Evolutionary conservation across 2,888 invertebrate genomes (phyloP), one percentile per base, ranked within the genome.

Genomic region (Listrodromus nycthemerus): DNA sequence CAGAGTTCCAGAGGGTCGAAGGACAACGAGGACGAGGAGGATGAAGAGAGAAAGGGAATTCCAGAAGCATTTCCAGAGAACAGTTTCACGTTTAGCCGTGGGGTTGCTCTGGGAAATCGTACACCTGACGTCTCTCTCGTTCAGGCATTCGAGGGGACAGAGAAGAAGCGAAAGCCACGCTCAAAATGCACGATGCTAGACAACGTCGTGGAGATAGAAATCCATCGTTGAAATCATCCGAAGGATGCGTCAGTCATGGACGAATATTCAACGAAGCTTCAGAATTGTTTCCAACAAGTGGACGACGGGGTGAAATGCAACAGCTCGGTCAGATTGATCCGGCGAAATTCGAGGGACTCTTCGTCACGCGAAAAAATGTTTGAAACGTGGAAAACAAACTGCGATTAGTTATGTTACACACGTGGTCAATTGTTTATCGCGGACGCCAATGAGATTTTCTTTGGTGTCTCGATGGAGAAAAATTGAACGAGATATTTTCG

Each of bases 51-150:
- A 30, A 61, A 61, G 71, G 76, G 86, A 86, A 67, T 89, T n/a
- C n/a, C n/a, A 86, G 89, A 88, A 89, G 88, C 87, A 86, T 89
- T 87, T 85, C 74, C 70, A 80, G 80, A 70, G 65, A 81, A 65
- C 85, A 87, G 89, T 90, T 90, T 89, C 89, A 89, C 63, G 90
- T 92, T 91, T 91, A 83, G 91, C 91, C 91, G 87, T 87, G 86
- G 92, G 92, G 88, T 91, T 89, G 90, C 88, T 89, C 91, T 92
- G 92, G 91, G 92, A 92, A 92, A 90, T 84, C 82, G 79, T 82
- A 85, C 92, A 92, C 91, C 91, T 92, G 92, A 86, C 91, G 87
- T 91, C 90, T 91, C 91, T 91, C 90, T 89, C 90, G 87, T 80
- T 82, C 66, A 58, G 61, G 67, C n/a, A 74, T 66, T 37, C 21